Conservation (phyloP, 2,888 invertebrate genomes). For the Platycnemis pennipes region DNA sequence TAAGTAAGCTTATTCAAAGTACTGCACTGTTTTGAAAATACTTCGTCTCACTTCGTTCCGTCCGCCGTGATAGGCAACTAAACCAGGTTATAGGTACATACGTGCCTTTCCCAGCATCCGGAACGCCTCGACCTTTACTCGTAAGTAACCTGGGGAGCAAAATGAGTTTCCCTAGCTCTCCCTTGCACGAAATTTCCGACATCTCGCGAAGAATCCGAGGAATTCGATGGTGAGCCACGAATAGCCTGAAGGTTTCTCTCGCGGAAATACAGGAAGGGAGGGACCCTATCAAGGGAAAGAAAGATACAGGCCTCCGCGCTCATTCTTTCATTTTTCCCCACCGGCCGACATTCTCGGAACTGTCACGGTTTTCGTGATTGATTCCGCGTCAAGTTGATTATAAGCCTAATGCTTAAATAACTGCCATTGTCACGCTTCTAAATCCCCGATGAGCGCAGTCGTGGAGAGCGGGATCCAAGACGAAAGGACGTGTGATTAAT, state of each 20-base stretch:
- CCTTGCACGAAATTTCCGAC: not conserved
- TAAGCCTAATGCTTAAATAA: not conserved
- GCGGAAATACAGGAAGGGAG: too few species aligned
- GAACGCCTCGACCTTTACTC: not conserved
- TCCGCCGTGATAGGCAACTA: not conserved
- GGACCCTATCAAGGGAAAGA: not conserved
- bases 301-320: not conserved
- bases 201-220: not conserved
- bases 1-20: too few species aligned
- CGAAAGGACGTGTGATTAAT: too few species aligned
- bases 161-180: not conserved
- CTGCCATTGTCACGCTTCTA: not conserved
- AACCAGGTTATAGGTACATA: too few species aligned
- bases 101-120: not conserved
- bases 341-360: not conserved
- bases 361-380: not conserved
- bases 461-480: not conserved
- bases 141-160: not conserved
- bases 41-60: not conserved
- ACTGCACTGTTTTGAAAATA: too few species aligned
- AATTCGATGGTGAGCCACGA: not conserved
- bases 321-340: not conserved
- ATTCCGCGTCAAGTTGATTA: not conserved
- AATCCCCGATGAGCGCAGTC: not conserved
- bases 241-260: not conserved